These are phyloP conservation scores for Ramphastos sulfuratus DNA, from an alignment of 2,113 vertebrate genomes.

Conservation along the genomic window DNA sequence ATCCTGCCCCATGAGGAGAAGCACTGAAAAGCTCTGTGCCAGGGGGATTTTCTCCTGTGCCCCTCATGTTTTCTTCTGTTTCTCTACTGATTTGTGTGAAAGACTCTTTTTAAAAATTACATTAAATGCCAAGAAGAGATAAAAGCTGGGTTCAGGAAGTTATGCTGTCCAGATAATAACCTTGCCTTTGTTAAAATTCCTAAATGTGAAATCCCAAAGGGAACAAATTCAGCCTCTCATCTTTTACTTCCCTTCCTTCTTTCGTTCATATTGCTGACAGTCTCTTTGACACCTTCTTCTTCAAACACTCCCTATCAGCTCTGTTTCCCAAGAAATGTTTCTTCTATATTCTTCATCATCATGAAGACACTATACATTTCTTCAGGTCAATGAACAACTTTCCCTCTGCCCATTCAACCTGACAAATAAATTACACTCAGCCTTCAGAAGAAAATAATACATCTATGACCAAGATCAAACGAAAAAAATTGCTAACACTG, in stretches of 20 bases:
- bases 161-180: conserved; percentile 53
- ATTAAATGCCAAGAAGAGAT: conserved; percentile 61
- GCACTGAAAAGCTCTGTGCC: not conserved
- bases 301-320: conserved; percentile 69
- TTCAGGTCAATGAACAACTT: conserved; percentile 66
- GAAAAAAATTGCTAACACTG: not conserved
- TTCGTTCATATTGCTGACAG: conserved; percentile 55
- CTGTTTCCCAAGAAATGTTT: conserved; percentile 59
- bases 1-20: not conserved
- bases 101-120: conserved; percentile 9
- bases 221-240: conserved; percentile 46
- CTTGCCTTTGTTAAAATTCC: conserved; percentile 61
- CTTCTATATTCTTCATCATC: conserved; percentile 65
- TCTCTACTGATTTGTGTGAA: conserved; percentile 24
- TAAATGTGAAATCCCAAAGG: conserved; percentile 48
- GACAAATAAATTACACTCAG: conserved; percentile 68
- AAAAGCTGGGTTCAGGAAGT: conserved; percentile 63
- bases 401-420: conserved; percentile 62
- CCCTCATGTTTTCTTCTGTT: conserved; percentile 17
- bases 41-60: not conserved
- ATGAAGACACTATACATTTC: conserved; percentile 55
- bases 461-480: conserved; percentile 50
- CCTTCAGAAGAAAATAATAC: conserved; percentile 58
- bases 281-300: conserved; percentile 56
- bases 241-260: conserved; percentile 58